Conservation (phyloP, 1,140 invertebrate genomes). For the Drosophila mojavensis region DNA sequence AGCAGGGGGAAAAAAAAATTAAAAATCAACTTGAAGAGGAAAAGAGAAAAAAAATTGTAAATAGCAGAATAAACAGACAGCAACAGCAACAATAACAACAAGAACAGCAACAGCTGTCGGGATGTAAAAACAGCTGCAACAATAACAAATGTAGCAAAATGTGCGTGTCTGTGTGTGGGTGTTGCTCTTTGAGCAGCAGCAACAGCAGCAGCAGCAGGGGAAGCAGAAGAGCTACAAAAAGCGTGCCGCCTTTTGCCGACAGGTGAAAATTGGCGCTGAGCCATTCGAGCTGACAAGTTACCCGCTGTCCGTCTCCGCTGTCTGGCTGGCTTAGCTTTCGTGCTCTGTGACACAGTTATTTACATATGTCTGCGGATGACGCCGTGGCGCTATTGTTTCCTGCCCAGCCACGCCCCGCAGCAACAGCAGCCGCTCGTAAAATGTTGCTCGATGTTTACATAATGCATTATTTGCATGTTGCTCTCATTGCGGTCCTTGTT, state of each 20-base stretch:
- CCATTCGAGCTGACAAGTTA: constrained; percentile 34
- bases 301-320: background rate
- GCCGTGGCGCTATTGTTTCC: constrained; percentile 26
- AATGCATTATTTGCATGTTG: constrained; percentile 52
- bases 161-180: constrained; percentile 1
- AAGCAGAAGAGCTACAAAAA: constrained; percentile 8
- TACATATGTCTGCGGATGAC: constrained; percentile 27
- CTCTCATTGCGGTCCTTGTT: constrained; percentile 6
- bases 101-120: constrained; percentile 3
- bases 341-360: constrained; percentile 23
- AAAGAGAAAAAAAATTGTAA: constrained; percentile 32
- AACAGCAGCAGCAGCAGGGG: background rate
- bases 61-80: constrained; percentile 31
- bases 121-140: constrained; percentile 23
- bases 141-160: constrained; percentile 13
- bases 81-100: background rate
- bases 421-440: constrained; percentile 29
- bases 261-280: constrained; percentile 48
- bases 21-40: constrained; percentile 29
- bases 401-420: background rate
- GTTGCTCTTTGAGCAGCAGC: background rate
- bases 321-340: constrained; percentile 4
- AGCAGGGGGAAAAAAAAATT: background rate
- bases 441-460: constrained; percentile 55
- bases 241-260: constrained; percentile 34